Evolutionary conservation across 2,888 invertebrate species (phyloP), one percentile per base, ranked within the genome.

Genomic region (Fabriciana adippe): DNA sequence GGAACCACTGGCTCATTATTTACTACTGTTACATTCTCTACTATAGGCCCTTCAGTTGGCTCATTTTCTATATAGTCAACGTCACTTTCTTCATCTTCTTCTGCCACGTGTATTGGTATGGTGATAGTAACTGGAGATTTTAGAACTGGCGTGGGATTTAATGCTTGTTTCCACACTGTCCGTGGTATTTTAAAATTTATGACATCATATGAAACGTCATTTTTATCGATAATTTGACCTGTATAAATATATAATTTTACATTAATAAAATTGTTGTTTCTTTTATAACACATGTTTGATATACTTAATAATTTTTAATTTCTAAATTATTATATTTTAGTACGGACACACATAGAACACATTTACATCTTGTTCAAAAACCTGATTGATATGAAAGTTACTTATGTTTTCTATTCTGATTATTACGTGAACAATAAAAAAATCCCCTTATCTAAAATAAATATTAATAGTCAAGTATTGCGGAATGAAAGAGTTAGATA

Each of bases 101-200:
- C 79, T 45, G 90, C 87, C 14, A 93, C 83, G 69, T 93, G 88
- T 71, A 87, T 86, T 73, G 82, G 92, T 21, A 92, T 68, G 18
- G 88, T 87, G 53, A 92, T 81, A 2, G 92, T 92, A 6, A 88
- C 88, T 54, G 87, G 81, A 41, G 92, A 88, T 76, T 83, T 90
- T 0, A 92, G 73, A n/a, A 92, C 83, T 11, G 91, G 89, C 26
- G 88, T 86, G 6, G 89, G 87, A 11, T 81, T 70, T 35, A 91
- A 77, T 3, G 91, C 92, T 77, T 88, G 80, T 65, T 81, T 79
- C 90, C 88, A 91, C 68, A 92, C 72, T 3, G 72, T 68, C 70
- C 79, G 75, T 26, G 92, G 88, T 54, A 92, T 77, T 80, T 82
- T 86, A 57, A 91, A 80, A 68, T 87, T 78, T 64, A 90, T 83